Evolutionary conservation across 1,140 invertebrate species (phyloP).

Genomic region (Trichogramma pretiosum): DNA sequence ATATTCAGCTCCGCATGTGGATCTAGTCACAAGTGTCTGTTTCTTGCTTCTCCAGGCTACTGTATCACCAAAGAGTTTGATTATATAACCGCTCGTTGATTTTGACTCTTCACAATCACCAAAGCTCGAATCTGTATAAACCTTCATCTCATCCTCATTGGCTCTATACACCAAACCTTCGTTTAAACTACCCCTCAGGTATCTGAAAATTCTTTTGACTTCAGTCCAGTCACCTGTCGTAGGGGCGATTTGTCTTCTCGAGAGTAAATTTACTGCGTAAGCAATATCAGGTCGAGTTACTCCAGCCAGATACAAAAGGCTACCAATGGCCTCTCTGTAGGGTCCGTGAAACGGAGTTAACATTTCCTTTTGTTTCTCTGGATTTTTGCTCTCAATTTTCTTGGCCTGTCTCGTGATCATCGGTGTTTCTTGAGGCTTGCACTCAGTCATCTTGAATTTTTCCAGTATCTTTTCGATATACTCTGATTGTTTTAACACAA

Average conservation of each 20-base stretch:
- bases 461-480: constrained; percentile 20
- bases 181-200: constrained; percentile 24
- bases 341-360: constrained; percentile 21
- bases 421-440: constrained; percentile 25
- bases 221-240: constrained; percentile 24
- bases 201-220: no score
- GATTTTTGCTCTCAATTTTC: constrained; percentile 15
- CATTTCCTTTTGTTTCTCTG: no score
- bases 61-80: constrained; percentile 17
- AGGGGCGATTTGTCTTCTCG: constrained; percentile 20
- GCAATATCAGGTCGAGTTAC: constrained; percentile 37
- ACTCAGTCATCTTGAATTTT: constrained; percentile 28
- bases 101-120: constrained; percentile 9
- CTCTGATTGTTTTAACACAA: constrained; percentile 2
- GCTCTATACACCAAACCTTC: constrained; percentile 11
- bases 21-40: no score
- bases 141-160: constrained; percentile 13
- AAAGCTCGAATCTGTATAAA: constrained; percentile 20
- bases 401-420: constrained; percentile 16
- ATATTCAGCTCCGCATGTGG: no score
- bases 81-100: constrained; percentile 5
- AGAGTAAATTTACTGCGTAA: no score
- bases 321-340: constrained; percentile 30
- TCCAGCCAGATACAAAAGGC: constrained; percentile 30
- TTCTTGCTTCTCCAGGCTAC: no score